These are phyloP conservation scores for Stegodyphus dumicola DNA, from an alignment of 1,140 invertebrate species.

Conservation along the genomic window DNA sequence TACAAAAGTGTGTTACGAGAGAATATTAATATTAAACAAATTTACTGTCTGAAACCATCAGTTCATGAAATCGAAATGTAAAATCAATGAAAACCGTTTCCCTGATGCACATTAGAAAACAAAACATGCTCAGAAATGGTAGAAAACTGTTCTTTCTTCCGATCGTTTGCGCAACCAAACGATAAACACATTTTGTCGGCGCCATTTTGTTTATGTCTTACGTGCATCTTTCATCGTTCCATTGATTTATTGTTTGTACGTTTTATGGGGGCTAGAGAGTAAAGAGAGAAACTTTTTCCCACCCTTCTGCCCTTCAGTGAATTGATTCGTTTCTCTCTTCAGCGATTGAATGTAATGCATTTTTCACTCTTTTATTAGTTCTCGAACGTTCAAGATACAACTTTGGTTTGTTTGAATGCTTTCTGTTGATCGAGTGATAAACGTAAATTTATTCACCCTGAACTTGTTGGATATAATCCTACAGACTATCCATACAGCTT, in stretches of 20 bases:
- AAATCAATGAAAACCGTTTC: not conserved
- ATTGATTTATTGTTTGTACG: slow-evolving; percentile 1
- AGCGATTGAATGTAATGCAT: not conserved
- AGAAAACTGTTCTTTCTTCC: not conserved
- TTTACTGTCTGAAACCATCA: not conserved
- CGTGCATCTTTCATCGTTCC: slow-evolving; percentile 1
- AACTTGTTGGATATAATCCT: too few species aligned
- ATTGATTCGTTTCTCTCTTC: not conserved
- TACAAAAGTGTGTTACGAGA: too few species aligned
- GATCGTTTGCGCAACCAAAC: not conserved
- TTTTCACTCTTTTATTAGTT: not conserved
- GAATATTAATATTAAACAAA: not conserved
- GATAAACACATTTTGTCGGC: not conserved
- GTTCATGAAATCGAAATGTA: not conserved
- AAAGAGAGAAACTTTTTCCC: not conserved
- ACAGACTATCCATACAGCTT: too few species aligned
- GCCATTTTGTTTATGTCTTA: not conserved
- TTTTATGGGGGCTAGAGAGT: not conserved
- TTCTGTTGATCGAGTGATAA: too few species aligned
- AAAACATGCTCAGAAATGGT: not conserved
- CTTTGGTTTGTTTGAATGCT: too few species aligned
- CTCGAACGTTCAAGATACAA: too few species aligned
- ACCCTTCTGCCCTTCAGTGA: not conserved
- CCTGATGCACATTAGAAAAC: not conserved
- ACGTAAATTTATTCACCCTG: too few species aligned